Conservation (phyloP, 30 jellyfish, hydroid and myxozoan species). For the Pelagia noctiluca region DNA sequence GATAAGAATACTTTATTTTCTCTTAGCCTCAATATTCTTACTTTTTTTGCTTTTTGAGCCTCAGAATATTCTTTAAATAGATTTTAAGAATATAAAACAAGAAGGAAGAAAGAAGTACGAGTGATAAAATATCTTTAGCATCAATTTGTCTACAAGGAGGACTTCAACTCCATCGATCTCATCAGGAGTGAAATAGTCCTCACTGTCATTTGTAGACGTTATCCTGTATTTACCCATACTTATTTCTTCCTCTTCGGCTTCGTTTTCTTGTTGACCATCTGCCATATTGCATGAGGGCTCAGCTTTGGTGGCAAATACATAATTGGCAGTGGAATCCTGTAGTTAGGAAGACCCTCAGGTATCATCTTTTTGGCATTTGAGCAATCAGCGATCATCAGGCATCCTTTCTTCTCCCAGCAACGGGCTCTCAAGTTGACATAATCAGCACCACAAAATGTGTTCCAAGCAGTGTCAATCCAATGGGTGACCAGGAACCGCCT, state of each 20-base stretch:
- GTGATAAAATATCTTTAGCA: not conserved
- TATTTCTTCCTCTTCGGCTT: slow-evolving; percentile 48
- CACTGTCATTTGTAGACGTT: slow-evolving; percentile 22
- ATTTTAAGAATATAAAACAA: no score
- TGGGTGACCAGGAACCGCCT: slow-evolving; percentile 50
- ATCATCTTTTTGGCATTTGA: slow-evolving; percentile 42
- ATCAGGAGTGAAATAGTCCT: no score
- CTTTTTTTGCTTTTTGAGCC: no score
- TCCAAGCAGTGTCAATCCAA: slow-evolving; percentile 57
- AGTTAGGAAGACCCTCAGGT: slow-evolving; percentile 57
- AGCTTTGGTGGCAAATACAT: slow-evolving; percentile 37
- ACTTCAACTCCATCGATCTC: slow-evolving; percentile 30
- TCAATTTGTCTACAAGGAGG: not conserved
- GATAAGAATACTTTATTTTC: no score
- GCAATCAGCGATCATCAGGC: slow-evolving; percentile 58
- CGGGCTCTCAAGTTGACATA: slow-evolving; percentile 55
- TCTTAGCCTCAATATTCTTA: no score
- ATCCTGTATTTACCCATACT: slow-evolving; percentile 24
- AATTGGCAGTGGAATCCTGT: slow-evolving; percentile 58
- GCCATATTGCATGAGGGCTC: slow-evolving; percentile 24
- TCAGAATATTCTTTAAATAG: no score
- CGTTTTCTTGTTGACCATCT: slow-evolving; percentile 56
- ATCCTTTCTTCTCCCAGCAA: slow-evolving; percentile 60
- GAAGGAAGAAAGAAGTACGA: no score
- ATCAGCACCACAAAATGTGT: slow-evolving; percentile 45